These are phyloP conservation scores for Hipposideros armiger DNA, from an alignment of 2,113 vertebrate species.

Conservation along the genomic window DNA sequence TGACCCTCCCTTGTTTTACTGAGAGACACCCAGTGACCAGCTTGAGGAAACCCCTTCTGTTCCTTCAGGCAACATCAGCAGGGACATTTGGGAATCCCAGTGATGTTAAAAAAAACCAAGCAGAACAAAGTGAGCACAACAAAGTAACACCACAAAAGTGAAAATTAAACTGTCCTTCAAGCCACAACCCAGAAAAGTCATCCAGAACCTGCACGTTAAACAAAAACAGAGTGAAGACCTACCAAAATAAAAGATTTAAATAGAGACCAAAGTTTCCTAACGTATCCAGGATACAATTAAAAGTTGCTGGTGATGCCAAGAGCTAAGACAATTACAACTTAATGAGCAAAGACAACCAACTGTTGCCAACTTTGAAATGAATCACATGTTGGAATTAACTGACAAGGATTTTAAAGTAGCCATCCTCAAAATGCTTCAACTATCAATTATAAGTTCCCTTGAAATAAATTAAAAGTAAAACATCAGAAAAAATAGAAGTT, in stretches of 20 bases:
- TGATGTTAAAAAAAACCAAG: neutral
- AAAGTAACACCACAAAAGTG: neutral
- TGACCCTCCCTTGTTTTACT: neutral
- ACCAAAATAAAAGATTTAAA: neutral
- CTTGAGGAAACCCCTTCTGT: neutral
- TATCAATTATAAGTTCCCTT: neutral
- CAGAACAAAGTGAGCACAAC: neutral
- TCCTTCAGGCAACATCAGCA: neutral
- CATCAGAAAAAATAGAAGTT: neutral
- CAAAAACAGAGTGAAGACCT: neutral
- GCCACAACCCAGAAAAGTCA: neutral
- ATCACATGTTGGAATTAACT: neutral
- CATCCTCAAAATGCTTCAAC: neutral
- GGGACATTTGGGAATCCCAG: neutral
- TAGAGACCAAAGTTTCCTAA: neutral
- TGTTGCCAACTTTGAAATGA: neutral
- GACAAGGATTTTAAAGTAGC: neutral
- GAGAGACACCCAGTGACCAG: neutral
- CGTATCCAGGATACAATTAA: neutral
- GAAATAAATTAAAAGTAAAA: neutral
- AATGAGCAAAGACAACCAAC: neutral
- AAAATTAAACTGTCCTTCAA: neutral
- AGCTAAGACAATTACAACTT: neutral
- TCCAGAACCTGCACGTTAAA: neutral
- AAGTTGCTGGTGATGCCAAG: neutral